These are phyloP conservation scores for Cantharis lateralis DNA, from an alignment of 2,888 invertebrate genomes.

Conservation along the genomic window DNA sequence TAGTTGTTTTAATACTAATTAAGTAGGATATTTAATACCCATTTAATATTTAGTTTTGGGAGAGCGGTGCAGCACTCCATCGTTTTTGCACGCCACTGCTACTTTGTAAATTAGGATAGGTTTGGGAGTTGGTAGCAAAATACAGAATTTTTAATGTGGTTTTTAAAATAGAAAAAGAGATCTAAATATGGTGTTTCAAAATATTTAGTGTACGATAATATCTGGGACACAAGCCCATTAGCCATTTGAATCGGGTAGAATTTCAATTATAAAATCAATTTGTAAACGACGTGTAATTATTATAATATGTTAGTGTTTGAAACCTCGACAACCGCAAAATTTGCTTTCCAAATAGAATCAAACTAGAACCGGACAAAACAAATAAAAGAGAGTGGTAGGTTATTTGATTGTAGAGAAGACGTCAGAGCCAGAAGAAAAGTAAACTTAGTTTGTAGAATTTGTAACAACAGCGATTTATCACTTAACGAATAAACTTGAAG, in stretches of 20 bases:
- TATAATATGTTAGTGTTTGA: neutral
- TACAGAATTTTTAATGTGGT: neutral
- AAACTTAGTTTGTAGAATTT: conserved; percentile 19
- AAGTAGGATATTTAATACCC: too few species aligned
- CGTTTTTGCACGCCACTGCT: neutral
- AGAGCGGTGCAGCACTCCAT: too few species aligned
- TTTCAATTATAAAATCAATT: neutral
- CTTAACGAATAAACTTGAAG: conserved; percentile 4
- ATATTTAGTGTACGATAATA: too few species aligned
- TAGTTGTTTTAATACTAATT: too few species aligned
- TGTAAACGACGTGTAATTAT: neutral
- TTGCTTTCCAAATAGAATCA: conserved; percentile 20
- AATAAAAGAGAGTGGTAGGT: conserved; percentile 19
- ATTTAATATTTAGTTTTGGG: too few species aligned
- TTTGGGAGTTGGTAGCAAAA: neutral
- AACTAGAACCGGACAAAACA: conserved; percentile 15
- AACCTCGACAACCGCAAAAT: conserved; percentile 6
- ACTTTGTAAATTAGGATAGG: neutral
- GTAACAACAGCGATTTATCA: conserved; percentile 18
- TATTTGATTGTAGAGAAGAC: conserved; percentile 20
- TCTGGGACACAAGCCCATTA: neutral
- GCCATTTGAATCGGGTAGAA: neutral
- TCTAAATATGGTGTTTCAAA: too few species aligned
- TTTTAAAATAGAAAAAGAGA: too few species aligned
- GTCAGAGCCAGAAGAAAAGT: conserved; percentile 8